A percentile compares a stretch with the other conserved stretches of the same genome.
These are phyloP conservation scores for Mohoua ochrocephala DNA, from an alignment of 2,113 vertebrate species.

Conservation along the genomic window DNA sequence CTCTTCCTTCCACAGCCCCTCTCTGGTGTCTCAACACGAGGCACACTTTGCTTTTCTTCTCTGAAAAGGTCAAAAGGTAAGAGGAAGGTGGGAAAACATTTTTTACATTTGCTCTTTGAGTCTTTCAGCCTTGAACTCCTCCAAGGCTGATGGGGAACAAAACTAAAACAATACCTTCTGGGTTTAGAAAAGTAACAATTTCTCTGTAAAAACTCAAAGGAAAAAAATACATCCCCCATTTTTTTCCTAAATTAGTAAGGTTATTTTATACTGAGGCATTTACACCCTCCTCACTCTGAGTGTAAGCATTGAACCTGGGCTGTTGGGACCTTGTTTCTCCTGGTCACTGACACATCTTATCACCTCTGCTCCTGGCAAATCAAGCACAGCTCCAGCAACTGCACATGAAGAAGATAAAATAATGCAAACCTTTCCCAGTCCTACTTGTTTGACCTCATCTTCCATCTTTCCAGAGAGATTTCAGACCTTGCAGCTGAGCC, in stretches of 20 bases:
- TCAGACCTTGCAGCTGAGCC: neutral
- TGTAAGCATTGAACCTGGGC: neutral
- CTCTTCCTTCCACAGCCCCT: neutral
- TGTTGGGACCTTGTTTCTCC: neutral
- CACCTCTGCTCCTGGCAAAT: neutral
- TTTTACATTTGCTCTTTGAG: neutral
- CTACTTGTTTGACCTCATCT: neutral
- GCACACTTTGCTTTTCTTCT: neutral
- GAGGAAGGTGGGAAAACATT: neutral
- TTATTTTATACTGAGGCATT: neutral
- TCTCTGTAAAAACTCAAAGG: neutral
- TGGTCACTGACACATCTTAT: neutral
- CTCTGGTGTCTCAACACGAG: neutral
- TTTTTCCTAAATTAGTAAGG: neutral
- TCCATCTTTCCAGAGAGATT: neutral
- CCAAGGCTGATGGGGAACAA: neutral
- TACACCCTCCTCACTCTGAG: neutral
- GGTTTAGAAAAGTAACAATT: neutral
- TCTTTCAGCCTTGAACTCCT: neutral
- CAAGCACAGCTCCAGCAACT: neutral
- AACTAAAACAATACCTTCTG: neutral
- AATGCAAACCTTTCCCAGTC: neutral
- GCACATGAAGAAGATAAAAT: neutral
- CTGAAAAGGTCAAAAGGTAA: neutral
- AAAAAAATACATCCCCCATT: neutral